Percentiles rank a stretch among this genome's conserved stretches.
Conservation (phyloP, 1,140 invertebrate genomes). For the Drosophila lini region DNA sequence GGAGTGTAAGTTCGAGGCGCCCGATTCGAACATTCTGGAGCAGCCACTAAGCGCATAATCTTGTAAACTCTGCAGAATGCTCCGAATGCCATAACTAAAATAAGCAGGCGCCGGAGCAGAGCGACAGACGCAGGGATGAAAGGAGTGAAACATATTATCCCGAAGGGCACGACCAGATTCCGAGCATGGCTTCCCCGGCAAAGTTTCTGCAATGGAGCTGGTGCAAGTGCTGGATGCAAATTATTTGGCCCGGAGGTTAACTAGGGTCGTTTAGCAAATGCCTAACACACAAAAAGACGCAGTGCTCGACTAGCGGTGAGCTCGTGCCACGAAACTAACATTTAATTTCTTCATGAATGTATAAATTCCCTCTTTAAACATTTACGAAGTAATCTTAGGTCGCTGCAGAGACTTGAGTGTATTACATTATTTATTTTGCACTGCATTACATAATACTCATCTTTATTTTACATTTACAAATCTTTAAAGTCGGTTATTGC, state of each 20-base stretch:
- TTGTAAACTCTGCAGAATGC: constrained; percentile 80
- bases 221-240: constrained; percentile 81
- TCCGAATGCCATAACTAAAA: constrained; percentile 79
- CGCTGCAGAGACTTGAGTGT: neutral
- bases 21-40: constrained; percentile 37
- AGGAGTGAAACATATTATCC: constrained; percentile 45
- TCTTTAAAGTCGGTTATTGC: too few relatives aligned
- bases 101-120: constrained; percentile 60
- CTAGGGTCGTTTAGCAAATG: constrained; percentile 83
- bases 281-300: constrained; percentile 58
- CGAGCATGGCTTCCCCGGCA: constrained; percentile 45
- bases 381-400: neutral
- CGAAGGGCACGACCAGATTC: constrained; percentile 67
- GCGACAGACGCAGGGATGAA: constrained; percentile 6
- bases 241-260: constrained; percentile 81
- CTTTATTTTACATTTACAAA: too few relatives aligned
- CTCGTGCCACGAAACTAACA: neutral
- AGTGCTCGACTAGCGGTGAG: constrained; percentile 12
- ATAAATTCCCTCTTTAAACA: neutral
- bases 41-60: constrained; percentile 79
- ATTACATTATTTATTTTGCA: too few relatives aligned
- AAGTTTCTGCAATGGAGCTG: constrained; percentile 54
- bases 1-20: constrained; percentile 56
- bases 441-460: neutral
- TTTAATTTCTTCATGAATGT: neutral